Evolutionary conservation across 1,140 invertebrate genomes (phyloP).

Genomic region (Anastrepha obliqua): DNA sequence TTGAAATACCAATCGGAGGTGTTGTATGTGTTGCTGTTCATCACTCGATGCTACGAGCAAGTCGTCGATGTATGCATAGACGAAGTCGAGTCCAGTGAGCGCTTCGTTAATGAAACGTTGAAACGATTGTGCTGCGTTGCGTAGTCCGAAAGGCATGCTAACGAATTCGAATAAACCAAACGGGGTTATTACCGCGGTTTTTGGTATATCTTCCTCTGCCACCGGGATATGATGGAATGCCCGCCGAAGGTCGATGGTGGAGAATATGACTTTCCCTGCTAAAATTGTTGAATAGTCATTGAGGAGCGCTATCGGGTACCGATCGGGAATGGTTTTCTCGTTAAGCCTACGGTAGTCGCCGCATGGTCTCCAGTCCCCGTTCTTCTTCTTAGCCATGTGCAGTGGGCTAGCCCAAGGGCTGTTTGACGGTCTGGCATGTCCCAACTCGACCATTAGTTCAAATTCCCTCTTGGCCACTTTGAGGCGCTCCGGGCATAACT

Average conservation of each 20-base stretch:
- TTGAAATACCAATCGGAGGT: too few relatives aligned
- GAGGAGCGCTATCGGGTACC: background rate
- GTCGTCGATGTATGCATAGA: constrained; percentile 70
- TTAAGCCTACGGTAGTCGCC: background rate
- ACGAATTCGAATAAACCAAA: constrained; percentile 66
- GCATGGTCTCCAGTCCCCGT: constrained; percentile 72
- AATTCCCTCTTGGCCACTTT: constrained; percentile 59
- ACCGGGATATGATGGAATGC: constrained; percentile 34
- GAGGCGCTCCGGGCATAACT: background rate
- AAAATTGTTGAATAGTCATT: constrained; percentile 1
- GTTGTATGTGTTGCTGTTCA: too few relatives aligned
- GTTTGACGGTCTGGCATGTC: constrained; percentile 65
- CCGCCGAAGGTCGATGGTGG: background rate
- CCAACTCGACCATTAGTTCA: constrained; percentile 64
- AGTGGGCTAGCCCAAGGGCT: constrained; percentile 66
- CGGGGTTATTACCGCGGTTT: constrained; percentile 71
- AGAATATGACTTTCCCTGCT: constrained; percentile 24
- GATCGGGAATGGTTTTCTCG: background rate
- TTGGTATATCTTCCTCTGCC: constrained; percentile 63
- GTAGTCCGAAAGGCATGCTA: constrained; percentile 65
- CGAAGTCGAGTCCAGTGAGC: constrained; percentile 65
- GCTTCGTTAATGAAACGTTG: constrained; percentile 76
- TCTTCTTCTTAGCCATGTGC: constrained; percentile 74
- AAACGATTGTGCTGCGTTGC: constrained; percentile 74
- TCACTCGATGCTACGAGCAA: constrained; percentile 68